A percentile compares a stretch with the other conserved stretches of the same genome.
Evolutionary conservation across 1,140 invertebrate species (phyloP).

Genomic region (Zaprionus africanus): DNA sequence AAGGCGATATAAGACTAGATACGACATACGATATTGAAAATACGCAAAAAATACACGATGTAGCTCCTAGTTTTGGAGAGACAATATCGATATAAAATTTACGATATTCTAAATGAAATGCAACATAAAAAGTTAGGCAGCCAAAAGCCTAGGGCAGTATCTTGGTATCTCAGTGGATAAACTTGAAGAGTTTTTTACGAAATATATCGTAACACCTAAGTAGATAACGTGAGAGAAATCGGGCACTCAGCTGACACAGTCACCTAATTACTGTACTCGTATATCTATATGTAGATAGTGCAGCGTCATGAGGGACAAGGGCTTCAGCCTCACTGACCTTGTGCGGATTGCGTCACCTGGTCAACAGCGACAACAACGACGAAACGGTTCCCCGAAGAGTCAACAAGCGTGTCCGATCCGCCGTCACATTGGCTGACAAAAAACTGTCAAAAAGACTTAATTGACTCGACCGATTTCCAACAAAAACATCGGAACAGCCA

Average conservation of each 20-base stretch:
- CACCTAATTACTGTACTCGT: neutral
- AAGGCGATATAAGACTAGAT: too few relatives aligned
- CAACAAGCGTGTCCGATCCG: slow-evolving; percentile 24
- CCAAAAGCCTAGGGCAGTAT: too few relatives aligned
- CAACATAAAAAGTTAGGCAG: too few relatives aligned
- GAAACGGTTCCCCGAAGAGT: slow-evolving; percentile 11
- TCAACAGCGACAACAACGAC: slow-evolving; percentile 25
- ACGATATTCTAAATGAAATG: too few relatives aligned
- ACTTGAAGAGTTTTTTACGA: neutral
- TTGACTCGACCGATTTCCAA: slow-evolving; percentile 51
- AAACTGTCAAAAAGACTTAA: slow-evolving; percentile 64
- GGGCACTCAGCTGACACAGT: neutral
- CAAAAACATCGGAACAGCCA: slow-evolving; percentile 60
- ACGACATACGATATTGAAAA: too few relatives aligned
- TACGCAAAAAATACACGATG: too few relatives aligned
- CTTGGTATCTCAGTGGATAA: neutral
- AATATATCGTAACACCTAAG: neutral
- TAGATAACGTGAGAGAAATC: neutral
- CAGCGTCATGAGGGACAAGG: neutral
- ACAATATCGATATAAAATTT: too few relatives aligned
- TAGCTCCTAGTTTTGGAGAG: too few relatives aligned
- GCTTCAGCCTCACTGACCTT: slow-evolving; percentile 52
- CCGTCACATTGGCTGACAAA: slow-evolving; percentile 53
- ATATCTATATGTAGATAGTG: slow-evolving; percentile 38
- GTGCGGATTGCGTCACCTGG: slow-evolving; percentile 63